These are phyloP conservation scores for Chromis chromis DNA, from an alignment of 2,797 vertebrate species.

Conservation along the genomic window DNA sequence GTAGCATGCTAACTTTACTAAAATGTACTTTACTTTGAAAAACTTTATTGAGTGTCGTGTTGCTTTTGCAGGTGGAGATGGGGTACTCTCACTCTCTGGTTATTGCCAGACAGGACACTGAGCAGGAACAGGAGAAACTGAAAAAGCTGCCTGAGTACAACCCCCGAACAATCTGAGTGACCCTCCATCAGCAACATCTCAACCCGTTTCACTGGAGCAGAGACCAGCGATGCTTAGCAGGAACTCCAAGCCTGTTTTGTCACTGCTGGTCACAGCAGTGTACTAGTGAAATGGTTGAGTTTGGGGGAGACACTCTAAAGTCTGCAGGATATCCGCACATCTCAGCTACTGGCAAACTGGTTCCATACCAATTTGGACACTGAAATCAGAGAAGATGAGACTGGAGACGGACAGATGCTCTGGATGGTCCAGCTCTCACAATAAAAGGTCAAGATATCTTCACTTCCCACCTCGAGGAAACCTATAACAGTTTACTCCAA, in stretches of 20 bases:
- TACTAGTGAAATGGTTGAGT: constrained; percentile 48
- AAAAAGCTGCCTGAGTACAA: constrained; percentile 97
- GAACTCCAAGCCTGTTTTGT: constrained; percentile 50
- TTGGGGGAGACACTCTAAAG: constrained; percentile 43
- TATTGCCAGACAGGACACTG: constrained; percentile 91
- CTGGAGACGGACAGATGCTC: constrained; percentile 19
- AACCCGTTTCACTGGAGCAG: constrained; percentile 50
- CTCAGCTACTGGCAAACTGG: constrained; percentile 57
- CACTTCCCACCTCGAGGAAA: constrained; percentile 42
- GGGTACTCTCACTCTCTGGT: constrained; percentile 92
- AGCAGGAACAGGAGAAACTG: constrained; percentile 91
- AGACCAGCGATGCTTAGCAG: constrained; percentile 52
- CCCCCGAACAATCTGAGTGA: constrained; percentile 91
- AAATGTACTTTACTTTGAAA: not conserved
- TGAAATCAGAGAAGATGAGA: constrained; percentile 41
- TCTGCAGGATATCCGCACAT: constrained; percentile 50
- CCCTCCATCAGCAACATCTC: constrained; percentile 26
- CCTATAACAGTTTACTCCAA: constrained; percentile 59
- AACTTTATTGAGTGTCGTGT: not conserved
- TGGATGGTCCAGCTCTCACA: constrained; percentile 29
- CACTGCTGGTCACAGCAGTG: constrained; percentile 30
- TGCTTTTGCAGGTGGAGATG: constrained; percentile 90
- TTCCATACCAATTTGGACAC: constrained; percentile 59
- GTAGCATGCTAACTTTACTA: too few relatives aligned
- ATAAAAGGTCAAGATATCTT: constrained; percentile 27